Percentiles rank a stretch among this genome's conserved stretches.
Conservation (phyloP, 2,797 vertebrate genomes). For the Crocodylus rhombifer region DNA sequence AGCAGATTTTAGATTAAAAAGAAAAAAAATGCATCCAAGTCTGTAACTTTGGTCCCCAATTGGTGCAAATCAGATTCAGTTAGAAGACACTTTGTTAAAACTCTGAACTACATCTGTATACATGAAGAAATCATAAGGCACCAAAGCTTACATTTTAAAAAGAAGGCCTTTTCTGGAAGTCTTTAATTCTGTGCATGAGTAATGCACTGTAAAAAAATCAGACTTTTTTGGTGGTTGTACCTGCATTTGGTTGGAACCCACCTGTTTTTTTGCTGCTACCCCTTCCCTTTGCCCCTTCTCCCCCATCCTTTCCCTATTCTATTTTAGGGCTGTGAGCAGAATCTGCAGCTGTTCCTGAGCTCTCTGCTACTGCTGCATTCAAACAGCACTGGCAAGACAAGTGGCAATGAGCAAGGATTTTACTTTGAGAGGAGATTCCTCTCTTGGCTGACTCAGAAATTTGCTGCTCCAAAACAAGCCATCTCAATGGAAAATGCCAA, state of each 20-base stretch:
- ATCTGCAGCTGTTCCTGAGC: background rate
- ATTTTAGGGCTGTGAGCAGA: background rate
- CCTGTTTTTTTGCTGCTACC: background rate
- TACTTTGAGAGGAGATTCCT: slow-evolving; percentile 1
- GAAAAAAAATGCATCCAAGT: too few relatives aligned
- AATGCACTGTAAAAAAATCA: background rate
- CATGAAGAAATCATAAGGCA: slow-evolving; percentile 59
- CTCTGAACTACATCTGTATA: slow-evolving; percentile 35
- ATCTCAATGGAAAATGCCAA: background rate
- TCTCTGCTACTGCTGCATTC: slow-evolving; percentile 36
- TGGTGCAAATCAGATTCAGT: slow-evolving; percentile 13
- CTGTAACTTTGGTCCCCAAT: slow-evolving; percentile 52
- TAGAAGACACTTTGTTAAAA: slow-evolving; percentile 18
- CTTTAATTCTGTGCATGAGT: slow-evolving; percentile 1
- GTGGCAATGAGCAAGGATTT: slow-evolving; percentile 20
- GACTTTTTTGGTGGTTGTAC: background rate
- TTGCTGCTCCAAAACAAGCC: background rate
- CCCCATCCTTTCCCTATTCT: background rate
- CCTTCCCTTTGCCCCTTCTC: too few relatives aligned
- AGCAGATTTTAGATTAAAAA: background rate
- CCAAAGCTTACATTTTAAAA: slow-evolving; percentile 26
- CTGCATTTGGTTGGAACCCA: background rate
- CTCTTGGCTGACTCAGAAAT: background rate
- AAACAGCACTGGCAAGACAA: background rate
- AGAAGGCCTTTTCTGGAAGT: slow-evolving; percentile 36